Evolutionary conservation across 2,113 vertebrate species (phyloP).

Genomic region (Neomonachus schauinslandi): DNA sequence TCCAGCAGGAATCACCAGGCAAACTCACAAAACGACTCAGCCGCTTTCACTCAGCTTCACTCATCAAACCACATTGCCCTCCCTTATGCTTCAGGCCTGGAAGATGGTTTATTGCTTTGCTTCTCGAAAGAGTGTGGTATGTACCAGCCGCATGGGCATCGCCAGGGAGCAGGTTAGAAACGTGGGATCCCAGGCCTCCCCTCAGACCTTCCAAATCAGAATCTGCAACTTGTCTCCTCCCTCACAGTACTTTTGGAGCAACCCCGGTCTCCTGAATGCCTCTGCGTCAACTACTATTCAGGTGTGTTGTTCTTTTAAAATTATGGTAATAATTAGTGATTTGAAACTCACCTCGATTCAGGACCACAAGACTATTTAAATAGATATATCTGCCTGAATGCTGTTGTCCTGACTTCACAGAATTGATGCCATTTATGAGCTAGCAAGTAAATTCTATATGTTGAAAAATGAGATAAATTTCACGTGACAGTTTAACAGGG

Average conservation of each 20-base stretch:
- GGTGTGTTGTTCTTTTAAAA: neutral
- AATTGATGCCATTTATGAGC: neutral
- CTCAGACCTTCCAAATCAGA: neutral
- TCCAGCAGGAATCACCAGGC: neutral
- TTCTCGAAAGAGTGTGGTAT: neutral
- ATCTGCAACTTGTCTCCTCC: neutral
- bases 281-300: neutral
- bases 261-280: too few species aligned
- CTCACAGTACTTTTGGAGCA: neutral
- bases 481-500: neutral
- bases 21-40: neutral
- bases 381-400: neutral
- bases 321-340: neutral
- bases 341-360: neutral
- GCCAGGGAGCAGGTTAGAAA: neutral
- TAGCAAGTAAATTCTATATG: neutral
- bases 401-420: neutral
- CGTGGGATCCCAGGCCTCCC: neutral
- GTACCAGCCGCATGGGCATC: neutral
- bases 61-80: neutral
- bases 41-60: neutral
- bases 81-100: neutral
- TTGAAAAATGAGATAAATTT: slow-evolving; percentile 41
- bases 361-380: neutral
- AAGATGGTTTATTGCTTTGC: neutral